Conservation (phyloP, 2,797 vertebrate species). For the Loris lydekkerianus region DNA sequence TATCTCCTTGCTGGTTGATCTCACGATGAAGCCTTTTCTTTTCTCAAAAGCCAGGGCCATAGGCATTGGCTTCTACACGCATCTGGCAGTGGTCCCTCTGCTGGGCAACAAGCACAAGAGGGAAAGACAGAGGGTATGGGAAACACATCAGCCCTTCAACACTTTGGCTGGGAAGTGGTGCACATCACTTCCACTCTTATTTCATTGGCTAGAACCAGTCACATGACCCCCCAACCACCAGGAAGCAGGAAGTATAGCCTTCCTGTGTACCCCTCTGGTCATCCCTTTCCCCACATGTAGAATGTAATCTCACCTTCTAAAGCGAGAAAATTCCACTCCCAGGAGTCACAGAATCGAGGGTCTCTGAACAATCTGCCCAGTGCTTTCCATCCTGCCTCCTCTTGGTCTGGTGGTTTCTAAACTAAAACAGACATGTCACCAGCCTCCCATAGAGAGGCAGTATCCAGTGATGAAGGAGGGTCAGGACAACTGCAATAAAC, state of each 20-base stretch:
- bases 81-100: no score
- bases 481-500: no score
- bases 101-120: neutral
- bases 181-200: neutral
- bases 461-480: rapidly evolving
- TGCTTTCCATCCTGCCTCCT: neutral
- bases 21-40: no score
- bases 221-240: neutral
- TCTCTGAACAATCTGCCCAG: neutral
- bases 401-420: neutral
- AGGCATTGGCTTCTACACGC: no score
- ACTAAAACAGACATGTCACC: rapidly evolving
- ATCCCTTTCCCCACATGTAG: neutral
- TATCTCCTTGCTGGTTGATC: no score
- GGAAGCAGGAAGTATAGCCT: neutral
- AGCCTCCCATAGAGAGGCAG: rapidly evolving
- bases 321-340: neutral
- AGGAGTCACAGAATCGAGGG: neutral
- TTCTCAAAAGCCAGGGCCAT: no score
- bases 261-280: no score
- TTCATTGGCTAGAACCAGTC: neutral
- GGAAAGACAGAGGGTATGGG: neutral
- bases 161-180: neutral
- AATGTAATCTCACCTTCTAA: neutral
- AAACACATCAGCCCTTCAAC: rapidly evolving